These are phyloP conservation scores for Sebastes matsubarae DNA, from an alignment of 2,797 vertebrate genomes.

Conservation along the genomic window DNA sequence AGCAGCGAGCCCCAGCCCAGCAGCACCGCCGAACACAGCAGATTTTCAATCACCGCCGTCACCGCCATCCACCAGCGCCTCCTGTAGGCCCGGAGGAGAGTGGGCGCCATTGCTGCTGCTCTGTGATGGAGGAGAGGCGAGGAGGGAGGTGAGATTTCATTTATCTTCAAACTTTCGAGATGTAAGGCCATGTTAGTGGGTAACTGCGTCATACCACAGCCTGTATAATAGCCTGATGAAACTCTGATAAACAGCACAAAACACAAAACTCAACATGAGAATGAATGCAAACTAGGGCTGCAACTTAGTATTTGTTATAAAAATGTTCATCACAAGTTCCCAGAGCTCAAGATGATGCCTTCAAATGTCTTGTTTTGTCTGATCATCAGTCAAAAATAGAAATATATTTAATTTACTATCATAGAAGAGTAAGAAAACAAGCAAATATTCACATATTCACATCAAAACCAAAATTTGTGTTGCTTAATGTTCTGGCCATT, in stretches of 20 bases:
- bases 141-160: background rate
- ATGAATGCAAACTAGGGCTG: background rate
- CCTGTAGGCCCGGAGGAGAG: conserved; percentile 83
- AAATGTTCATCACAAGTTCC: background rate
- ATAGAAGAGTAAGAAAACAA: background rate
- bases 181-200: background rate
- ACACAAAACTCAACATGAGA: background rate
- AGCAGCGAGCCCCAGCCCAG: conserved; percentile 93
- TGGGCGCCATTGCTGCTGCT: conserved; percentile 82
- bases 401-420: background rate
- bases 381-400: background rate
- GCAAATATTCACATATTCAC: background rate
- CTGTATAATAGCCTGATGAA: background rate
- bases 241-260: background rate
- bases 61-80: conserved; percentile 94
- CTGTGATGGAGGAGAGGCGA: background rate
- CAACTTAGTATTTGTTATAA: background rate
- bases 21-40: conserved; percentile 91
- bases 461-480: background rate
- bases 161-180: background rate
- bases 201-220: background rate
- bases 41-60: conserved; percentile 89
- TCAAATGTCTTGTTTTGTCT: background rate
- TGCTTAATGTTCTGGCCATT: background rate
- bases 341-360: no score